Percentiles rank a stretch among this genome's conserved stretches.
Conservation (phyloP, 92 coral and sea anemone species). For the Chrysogorgia sp. region DNA sequence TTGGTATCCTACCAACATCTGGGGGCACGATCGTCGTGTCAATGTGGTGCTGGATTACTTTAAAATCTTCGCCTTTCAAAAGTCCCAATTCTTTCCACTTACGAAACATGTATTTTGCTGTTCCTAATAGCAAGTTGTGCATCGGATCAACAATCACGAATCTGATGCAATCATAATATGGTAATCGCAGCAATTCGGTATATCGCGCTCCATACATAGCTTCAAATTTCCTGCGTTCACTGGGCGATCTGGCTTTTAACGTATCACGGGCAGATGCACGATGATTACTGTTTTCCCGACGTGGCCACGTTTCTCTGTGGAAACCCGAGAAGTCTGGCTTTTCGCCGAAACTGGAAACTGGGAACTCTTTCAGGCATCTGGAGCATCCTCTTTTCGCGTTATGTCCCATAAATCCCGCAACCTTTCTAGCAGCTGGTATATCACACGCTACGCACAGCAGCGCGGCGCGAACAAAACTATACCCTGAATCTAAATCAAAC, state of each 20-base stretch:
- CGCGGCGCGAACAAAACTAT: slow-evolving; percentile 35
- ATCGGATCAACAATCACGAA: slow-evolving; percentile 72
- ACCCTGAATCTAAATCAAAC: slow-evolving; percentile 16
- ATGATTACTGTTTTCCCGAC: slow-evolving; percentile 12
- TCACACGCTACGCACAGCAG: slow-evolving; percentile 72
- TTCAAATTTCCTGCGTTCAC: slow-evolving; percentile 37
- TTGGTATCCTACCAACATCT: slow-evolving; percentile 59
- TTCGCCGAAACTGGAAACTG: slow-evolving; percentile 37
- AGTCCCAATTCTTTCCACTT: neutral
- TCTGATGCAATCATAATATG: slow-evolving; percentile 71
- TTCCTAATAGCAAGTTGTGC: slow-evolving; percentile 74
- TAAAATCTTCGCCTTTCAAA: no score
- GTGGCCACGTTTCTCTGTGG: slow-evolving; percentile 20
- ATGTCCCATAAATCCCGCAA: slow-evolving; percentile 66
- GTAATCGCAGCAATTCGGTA: slow-evolving; percentile 46
- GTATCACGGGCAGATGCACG: slow-evolving; percentile 25
- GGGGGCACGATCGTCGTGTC: slow-evolving; percentile 43
- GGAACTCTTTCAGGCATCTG: slow-evolving; percentile 63
- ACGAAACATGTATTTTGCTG: slow-evolving; percentile 62
- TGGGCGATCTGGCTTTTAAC: slow-evolving; percentile 53
- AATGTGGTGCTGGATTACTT: neutral
- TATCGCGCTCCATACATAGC: slow-evolving; percentile 52
- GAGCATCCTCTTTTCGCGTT: slow-evolving; percentile 62
- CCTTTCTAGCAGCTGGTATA: slow-evolving; percentile 71
- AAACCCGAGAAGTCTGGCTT: slow-evolving; percentile 10